phyloP scores from a whole-genome alignment of 2,888 invertebrate species.

The Crioceris asparagi region DNA sequence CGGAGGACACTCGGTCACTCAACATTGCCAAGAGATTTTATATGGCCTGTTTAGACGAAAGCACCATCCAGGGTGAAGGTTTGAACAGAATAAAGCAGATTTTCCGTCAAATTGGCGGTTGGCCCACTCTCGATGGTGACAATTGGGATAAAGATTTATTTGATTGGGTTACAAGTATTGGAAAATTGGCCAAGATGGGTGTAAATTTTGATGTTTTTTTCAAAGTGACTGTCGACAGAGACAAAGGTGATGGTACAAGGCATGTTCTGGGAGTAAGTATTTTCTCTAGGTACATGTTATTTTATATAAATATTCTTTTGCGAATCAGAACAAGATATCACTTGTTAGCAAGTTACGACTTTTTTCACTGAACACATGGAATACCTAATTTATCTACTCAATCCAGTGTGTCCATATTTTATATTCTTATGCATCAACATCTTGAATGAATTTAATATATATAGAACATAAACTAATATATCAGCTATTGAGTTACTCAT shows the following conservation, averaged over 20 bases:
- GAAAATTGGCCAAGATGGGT: constrained; percentile 30
- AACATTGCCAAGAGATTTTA: constrained; percentile 29
- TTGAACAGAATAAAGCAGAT: constrained; percentile 28
- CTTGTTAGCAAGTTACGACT: no score
- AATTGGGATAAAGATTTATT: constrained; percentile 37
- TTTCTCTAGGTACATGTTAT: constrained; percentile 5
- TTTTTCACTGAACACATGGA: no score
- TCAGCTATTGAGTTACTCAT: no score
- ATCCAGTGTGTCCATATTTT: no score
- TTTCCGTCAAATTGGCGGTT: constrained; percentile 44
- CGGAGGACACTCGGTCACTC: constrained; percentile 17
- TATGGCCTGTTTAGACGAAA: constrained; percentile 32
- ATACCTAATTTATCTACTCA: no score
- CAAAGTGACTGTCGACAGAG: constrained; percentile 24
- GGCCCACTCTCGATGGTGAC: constrained; percentile 45
- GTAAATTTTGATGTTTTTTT: constrained; percentile 32
- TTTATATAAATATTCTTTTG: background rate
- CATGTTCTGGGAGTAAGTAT: constrained; percentile 30
- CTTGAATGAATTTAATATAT: no score
- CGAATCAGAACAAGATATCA: background rate
- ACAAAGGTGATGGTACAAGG: constrained; percentile 24
- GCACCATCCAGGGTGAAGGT: constrained; percentile 27
- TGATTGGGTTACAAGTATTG: constrained; percentile 31
- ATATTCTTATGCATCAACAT: no score
- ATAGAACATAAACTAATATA: no score